Conservation (phyloP, 2,888 invertebrate genomes). For the Drosophila mulleri region DNA sequence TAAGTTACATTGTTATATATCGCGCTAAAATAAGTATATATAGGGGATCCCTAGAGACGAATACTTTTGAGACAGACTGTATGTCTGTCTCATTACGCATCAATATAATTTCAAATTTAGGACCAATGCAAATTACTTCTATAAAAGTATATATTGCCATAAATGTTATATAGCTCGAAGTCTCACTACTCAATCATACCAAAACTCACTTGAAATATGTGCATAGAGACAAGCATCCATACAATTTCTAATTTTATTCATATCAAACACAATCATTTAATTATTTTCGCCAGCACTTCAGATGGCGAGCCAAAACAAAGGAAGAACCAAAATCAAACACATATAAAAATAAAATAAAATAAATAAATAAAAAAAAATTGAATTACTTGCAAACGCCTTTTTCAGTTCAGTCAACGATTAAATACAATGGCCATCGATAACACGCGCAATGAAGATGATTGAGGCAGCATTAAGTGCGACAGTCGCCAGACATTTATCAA, state of each 20-base stretch:
- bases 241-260: not conserved
- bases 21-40: too few species aligned
- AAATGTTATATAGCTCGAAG: not conserved
- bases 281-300: conserved; percentile 5
- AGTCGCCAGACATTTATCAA: conserved; percentile 42
- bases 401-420: conserved; percentile 30
- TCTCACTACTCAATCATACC: not conserved
- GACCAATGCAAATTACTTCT: too few species aligned
- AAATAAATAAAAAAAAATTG: conserved; percentile 22
- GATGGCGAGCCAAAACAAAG: not conserved
- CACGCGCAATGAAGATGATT: conserved; percentile 28
- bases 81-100: too few species aligned
- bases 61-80: too few species aligned
- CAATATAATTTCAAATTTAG: too few species aligned
- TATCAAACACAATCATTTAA: not conserved
- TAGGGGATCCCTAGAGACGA: too few species aligned
- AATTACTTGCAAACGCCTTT: conserved; percentile 31
- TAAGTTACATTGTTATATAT: too few species aligned
- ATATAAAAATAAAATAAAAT: too few species aligned
- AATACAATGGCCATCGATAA: conserved; percentile 47
- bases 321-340: conserved; percentile 5
- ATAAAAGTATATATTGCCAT: too few species aligned
- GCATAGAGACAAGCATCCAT: not conserved
- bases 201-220: not conserved
- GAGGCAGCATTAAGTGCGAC: conserved; percentile 30